These are phyloP conservation scores for Synergus itoensis DNA, from an alignment of 2,888 invertebrate genomes.

Conservation along the genomic window DNA sequence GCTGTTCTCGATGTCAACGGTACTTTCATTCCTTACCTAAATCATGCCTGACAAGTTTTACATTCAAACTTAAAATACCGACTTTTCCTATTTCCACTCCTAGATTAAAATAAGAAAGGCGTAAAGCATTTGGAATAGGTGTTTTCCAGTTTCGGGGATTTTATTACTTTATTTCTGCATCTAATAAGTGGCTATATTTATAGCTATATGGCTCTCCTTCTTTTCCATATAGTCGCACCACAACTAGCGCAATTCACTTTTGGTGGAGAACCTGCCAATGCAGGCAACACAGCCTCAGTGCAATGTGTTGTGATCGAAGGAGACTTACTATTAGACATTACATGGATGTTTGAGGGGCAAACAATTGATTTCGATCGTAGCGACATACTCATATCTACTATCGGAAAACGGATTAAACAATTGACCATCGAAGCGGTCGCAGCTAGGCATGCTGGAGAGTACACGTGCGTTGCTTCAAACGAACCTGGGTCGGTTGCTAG, in stretches of 20 bases:
- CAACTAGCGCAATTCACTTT: slow-evolving; percentile 79
- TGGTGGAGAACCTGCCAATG: slow-evolving; percentile 81
- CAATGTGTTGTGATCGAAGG: slow-evolving; percentile 81
- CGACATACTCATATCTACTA: slow-evolving; percentile 80
- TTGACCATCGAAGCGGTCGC: slow-evolving; percentile 80
- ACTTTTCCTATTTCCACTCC: slow-evolving; percentile 50
- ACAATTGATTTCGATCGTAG: slow-evolving; percentile 61
- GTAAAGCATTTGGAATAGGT: background rate
- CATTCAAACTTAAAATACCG: background rate
- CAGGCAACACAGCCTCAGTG: slow-evolving; percentile 82
- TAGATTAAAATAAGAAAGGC: background rate
- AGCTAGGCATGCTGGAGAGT: slow-evolving; percentile 81
- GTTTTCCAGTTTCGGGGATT: background rate
- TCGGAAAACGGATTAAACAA: slow-evolving; percentile 80
- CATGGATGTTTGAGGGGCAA: slow-evolving; percentile 79
- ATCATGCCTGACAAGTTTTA: background rate
- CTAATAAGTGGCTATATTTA: background rate
- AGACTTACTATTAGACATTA: slow-evolving; percentile 83
- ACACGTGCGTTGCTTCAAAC: slow-evolving; percentile 80
- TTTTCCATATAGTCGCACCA: slow-evolving; percentile 69
- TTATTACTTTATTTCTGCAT: background rate
- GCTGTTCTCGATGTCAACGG: slow-evolving; percentile 80
- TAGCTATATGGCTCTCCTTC: background rate
- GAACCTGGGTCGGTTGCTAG: slow-evolving; percentile 83
- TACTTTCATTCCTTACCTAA: slow-evolving; percentile 65